These are phyloP conservation scores for Hemibagrus wyckioides DNA, from an alignment of 2,113 vertebrate species.

Conservation along the genomic window DNA sequence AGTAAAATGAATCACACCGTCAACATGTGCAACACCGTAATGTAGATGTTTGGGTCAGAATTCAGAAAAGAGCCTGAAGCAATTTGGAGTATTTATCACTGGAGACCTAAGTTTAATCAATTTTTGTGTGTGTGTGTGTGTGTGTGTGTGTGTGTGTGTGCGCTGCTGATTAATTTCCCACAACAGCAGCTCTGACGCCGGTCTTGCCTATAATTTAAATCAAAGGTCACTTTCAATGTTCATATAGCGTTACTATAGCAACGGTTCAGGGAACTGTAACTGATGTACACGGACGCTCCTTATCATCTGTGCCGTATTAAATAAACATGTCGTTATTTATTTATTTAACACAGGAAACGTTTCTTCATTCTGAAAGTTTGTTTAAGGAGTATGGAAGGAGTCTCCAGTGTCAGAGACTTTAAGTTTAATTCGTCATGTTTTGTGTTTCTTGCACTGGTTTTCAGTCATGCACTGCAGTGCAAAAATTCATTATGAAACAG, in stretches of 20 bases:
- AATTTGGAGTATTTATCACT: neutral
- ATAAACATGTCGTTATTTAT: neutral
- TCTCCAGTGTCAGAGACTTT: neutral
- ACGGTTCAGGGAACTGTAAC: neutral
- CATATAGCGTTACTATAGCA: no score
- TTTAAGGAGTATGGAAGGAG: neutral
- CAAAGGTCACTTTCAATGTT: no score
- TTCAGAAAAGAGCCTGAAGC: neutral
- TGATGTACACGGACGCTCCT: neutral
- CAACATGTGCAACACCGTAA: neutral
- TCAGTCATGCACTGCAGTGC: neutral
- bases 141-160: neutral
- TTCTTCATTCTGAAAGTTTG: neutral
- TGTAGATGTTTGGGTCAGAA: neutral
- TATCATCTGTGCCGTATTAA: neutral
- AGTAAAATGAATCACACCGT: neutral
- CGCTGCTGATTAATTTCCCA: neutral
- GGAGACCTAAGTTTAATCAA: neutral
- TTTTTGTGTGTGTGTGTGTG: neutral
- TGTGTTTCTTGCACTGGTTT: neutral
- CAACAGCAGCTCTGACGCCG: neutral
- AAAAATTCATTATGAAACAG: no score
- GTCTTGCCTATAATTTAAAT: no score
- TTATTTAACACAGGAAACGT: neutral
- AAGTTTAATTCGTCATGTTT: neutral